Evolutionary conservation across 92 coral and sea anemone genomes (phyloP).

Genomic region (Paragorgia papillata): DNA sequence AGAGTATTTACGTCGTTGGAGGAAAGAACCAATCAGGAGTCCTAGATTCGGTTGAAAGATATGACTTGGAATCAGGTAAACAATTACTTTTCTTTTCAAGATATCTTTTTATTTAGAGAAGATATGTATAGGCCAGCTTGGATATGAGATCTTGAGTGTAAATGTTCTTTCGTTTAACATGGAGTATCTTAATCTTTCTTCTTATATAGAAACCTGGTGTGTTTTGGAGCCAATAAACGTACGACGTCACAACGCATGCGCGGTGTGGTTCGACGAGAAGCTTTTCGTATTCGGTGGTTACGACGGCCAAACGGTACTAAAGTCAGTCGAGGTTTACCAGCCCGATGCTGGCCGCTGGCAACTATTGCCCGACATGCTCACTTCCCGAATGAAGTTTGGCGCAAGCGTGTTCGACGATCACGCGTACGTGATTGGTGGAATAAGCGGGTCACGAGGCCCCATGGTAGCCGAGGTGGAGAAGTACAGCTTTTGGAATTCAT

Average conservation of each 20-base stretch:
- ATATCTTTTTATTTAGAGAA: too few relatives aligned
- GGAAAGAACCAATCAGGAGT: slow-evolving; percentile 67
- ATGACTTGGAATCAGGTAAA: slow-evolving; percentile 59
- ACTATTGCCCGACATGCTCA: slow-evolving; percentile 64
- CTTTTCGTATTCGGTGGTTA: slow-evolving; percentile 83
- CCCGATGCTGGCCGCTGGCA: slow-evolving; percentile 67
- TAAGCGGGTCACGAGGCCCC: slow-evolving; percentile 50
- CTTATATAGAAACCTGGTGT: slow-evolving; percentile 70
- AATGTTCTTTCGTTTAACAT: background rate
- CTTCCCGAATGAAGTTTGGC: slow-evolving; percentile 73
- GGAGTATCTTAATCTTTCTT: too few relatives aligned
- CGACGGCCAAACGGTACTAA: slow-evolving; percentile 63
- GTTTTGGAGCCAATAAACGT: slow-evolving; percentile 65
- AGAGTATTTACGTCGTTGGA: slow-evolving; percentile 74
- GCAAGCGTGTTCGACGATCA: slow-evolving; percentile 70
- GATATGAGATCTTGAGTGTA: too few relatives aligned
- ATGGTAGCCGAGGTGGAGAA: slow-evolving; percentile 20
- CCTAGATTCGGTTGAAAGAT: slow-evolving; percentile 74
- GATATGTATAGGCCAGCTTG: too few relatives aligned
- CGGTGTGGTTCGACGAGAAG: slow-evolving; percentile 62
- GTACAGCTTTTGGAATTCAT: background rate
- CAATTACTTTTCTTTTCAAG: too few relatives aligned
- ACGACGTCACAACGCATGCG: slow-evolving; percentile 67
- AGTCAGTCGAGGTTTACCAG: slow-evolving; percentile 80
- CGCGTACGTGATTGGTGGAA: slow-evolving; percentile 82